Evolutionary conservation across 2,113 vertebrate species (phyloP), one percentile per base, ranked within the genome.

Genomic region (Notarius quadriscutis): DNA sequence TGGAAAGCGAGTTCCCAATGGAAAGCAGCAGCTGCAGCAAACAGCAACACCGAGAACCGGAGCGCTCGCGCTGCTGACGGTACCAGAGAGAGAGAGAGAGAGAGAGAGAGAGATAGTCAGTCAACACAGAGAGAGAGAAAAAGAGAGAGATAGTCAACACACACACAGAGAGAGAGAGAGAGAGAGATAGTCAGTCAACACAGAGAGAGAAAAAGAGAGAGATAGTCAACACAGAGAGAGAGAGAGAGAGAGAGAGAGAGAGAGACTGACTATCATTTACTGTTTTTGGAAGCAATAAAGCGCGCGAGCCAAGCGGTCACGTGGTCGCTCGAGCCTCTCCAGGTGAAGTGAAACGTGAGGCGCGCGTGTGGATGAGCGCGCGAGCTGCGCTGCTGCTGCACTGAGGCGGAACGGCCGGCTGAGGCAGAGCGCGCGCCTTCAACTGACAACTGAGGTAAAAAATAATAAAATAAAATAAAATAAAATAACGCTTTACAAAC

Each of bases 271-370:
- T 5, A 12, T 75, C 50, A 18, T 57, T 57, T 18, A 17, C 11
- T 12, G 22, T 22, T 8, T 55, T 17, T 53, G 20, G 25, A 55
- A 55, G 50, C 50, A n/a, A 50, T 2, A 7, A 53, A 8, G 12
- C 7, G 75, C 27, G 53, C 12, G 14, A 80, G 25, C 41, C 6
- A 30, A n/a, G 8, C 27, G 14, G 58, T 81, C 79, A 81, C 79
- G 79, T 81, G 79, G 25, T 77, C 5, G 27, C 57, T 25, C 57
- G 30, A 41, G 57, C 30, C 57, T 57, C 57, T 58, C n/a, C 67
- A 84, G 83, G 83, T 85, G 69, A 30, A 48, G 53, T 85, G 84
- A 75, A 85, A 85, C 71, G 71, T 75, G 84, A 85, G 2, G 53
- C 84, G 20, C 69, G 22, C 30, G 18, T 48, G 72, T 17, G 83